Percentiles rank a stretch among this genome's conserved stretches.
phyloP scores from a whole-genome alignment of 2,113 vertebrate species.

The Hippocampus abdominalis region DNA sequence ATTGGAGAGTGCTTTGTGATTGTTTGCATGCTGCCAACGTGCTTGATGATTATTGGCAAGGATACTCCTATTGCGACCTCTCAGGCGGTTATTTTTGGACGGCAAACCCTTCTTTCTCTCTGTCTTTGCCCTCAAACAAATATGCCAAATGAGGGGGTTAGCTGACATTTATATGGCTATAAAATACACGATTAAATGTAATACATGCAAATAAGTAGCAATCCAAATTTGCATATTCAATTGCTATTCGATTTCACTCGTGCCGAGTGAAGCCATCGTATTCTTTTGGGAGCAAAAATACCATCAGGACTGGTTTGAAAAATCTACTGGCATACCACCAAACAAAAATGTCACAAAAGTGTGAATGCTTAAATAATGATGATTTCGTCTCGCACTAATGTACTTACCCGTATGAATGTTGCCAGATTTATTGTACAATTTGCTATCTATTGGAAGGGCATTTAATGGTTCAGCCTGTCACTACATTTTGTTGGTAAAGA shows the following conservation, averaged over 20 bases:
- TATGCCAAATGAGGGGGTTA: neutral
- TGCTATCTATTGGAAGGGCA: neutral
- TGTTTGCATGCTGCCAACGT: neutral
- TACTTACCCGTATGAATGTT: too few relatives aligned
- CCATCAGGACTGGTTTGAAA: too few relatives aligned
- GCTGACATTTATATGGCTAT: neutral
- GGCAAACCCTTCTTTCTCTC: neutral
- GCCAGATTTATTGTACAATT: neutral
- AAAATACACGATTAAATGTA: neutral
- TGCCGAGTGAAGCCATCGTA: too few relatives aligned
- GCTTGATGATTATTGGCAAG: conserved; percentile 3
- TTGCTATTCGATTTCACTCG: neutral
- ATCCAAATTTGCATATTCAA: neutral
- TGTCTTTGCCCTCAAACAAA: neutral
- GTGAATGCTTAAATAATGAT: too few relatives aligned
- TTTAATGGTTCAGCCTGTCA: neutral
- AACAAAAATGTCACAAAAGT: too few relatives aligned
- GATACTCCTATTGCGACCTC: neutral
- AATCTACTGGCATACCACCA: too few relatives aligned
- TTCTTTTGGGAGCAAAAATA: too few relatives aligned
- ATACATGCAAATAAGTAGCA: neutral
- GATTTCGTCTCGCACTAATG: too few relatives aligned
- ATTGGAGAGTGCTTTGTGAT: conserved; percentile 6
- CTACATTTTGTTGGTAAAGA: neutral
- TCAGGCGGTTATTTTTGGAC: conserved; percentile 4